Evolutionary conservation across 2,797 vertebrate species (phyloP).

Genomic region (Eospalax fontanierii): DNA sequence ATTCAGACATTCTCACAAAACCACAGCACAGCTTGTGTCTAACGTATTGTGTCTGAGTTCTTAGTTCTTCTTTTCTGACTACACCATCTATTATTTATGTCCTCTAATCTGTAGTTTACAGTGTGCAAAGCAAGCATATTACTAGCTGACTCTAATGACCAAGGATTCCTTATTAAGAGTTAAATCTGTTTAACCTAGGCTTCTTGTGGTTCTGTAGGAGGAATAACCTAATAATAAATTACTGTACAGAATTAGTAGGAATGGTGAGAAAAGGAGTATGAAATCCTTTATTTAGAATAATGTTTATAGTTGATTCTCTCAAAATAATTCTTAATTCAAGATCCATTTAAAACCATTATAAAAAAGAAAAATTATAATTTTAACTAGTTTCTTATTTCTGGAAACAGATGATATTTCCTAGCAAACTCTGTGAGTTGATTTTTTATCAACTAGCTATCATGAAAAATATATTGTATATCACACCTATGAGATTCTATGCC

Average conservation of each 20-base stretch:
- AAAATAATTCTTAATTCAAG: background rate
- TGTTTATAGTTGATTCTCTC: conserved; percentile 1
- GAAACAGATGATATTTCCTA: background rate
- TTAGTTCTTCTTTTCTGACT: conserved; percentile 77
- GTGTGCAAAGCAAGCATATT: background rate
- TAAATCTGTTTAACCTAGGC: conserved; percentile 61
- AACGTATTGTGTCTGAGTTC: conserved; percentile 76
- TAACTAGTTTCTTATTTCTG: background rate
- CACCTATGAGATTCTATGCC: background rate
- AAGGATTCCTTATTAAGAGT: conserved; percentile 44
- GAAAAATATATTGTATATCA: background rate
- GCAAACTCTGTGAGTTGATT: background rate
- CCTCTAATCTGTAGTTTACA: conserved; percentile 76
- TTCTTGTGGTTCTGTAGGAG: background rate
- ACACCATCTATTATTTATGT: conserved; percentile 52
- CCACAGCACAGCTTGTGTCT: conserved; percentile 81
- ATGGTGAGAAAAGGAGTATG: background rate
- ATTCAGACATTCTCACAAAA: conserved; percentile 79
- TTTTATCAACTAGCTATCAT: background rate
- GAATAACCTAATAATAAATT: background rate
- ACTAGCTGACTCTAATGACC: conserved; percentile 64
- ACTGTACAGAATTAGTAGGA: background rate
- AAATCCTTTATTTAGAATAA: conserved; percentile 31
- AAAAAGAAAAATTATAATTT: background rate
- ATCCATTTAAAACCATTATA: background rate